Base-by-base conservation (phyloP, 2,888 invertebrate genomes). In the Stenoptilia bipunctidactyla region DNA sequence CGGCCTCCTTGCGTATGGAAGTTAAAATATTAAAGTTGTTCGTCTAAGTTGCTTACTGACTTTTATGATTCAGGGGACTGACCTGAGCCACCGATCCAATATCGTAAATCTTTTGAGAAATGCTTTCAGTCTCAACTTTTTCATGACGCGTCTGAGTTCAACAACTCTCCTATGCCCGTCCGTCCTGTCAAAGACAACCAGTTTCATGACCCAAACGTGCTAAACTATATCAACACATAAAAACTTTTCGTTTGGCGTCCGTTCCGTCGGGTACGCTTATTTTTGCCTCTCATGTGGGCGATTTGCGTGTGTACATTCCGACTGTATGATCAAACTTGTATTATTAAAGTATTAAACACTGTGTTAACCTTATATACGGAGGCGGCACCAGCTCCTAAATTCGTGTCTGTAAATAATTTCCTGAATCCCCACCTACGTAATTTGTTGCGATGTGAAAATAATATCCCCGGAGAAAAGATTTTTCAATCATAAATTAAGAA, bases 111-210 rank as follows among this genome's bases (percentile, higher is more conserved):
- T 61, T 46, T 38, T 20, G 20, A 20, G 51, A 57, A 55, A 51
- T 55, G 56, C 45, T 52, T 53, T 48, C 45, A 43, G 53, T 56
- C 58, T 61, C 61, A 57, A 53, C 58, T 50, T 58, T 66, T 65
- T 66, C 63, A 62, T 65, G 61, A 61, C 59, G 55, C 51, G 50
- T 50, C 51, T 51, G 56, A 61, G 66, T 66, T 66, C 61, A 68
- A 64, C 59, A 67, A 63, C 66, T 61, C 12, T 60, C 55, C 52
- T 46, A 52, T 56, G 51, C 53, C 6, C 30, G 20, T 30, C n/a
- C 30, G 30, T 8, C 54, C 52, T 54, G 54, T 51, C 49, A 51
- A 51, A 52, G 48, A 53, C 50, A 55, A 45, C 46, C 45, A 44
- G 50, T 55, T 50, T 52, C 12, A 12, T 30, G 30, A 30, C 30